A percentile compares a stretch with the other conserved stretches of the same genome.
phyloP scores from a whole-genome alignment of 2,113 vertebrate species.

The Hyaena hyaena region DNA sequence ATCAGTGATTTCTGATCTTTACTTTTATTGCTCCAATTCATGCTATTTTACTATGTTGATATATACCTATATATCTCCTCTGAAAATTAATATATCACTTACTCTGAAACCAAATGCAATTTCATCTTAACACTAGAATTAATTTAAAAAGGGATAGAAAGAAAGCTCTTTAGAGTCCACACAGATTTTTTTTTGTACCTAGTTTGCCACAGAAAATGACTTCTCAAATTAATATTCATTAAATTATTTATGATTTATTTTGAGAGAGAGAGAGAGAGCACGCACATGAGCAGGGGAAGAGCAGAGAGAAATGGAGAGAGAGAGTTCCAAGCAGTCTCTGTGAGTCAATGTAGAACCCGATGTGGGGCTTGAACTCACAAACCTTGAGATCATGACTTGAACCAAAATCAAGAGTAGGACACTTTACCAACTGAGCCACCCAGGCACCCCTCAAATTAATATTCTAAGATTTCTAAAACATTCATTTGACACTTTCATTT shows the following conservation, averaged over 20 bases:
- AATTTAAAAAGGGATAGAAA: neutral
- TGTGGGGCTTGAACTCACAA: too few species aligned
- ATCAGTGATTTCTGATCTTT: neutral
- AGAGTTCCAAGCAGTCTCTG: too few species aligned
- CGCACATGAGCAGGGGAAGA: too few species aligned
- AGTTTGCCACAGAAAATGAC: neutral
- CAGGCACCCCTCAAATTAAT: neutral
- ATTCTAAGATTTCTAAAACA: conserved; percentile 5
- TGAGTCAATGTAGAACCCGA: too few species aligned
- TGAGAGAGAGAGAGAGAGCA: too few species aligned
- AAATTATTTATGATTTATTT: too few species aligned
- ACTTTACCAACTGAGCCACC: too few species aligned
- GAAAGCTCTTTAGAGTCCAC: neutral
- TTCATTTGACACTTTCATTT: neutral
- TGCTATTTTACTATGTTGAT: neutral
- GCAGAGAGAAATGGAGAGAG: too few species aligned
- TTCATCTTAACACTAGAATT: neutral
- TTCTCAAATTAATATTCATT: neutral
- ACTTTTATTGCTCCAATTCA: conserved; percentile 3
- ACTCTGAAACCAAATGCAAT: neutral
- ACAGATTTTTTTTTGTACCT: neutral
- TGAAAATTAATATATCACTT: conserved; percentile 2
- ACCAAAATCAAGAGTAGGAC: too few species aligned
- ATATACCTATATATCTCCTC: neutral
- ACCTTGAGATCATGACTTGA: too few species aligned